phyloP scores from a whole-genome alignment of 2,113 vertebrate species.

The Chrysochloris asiatica region DNA sequence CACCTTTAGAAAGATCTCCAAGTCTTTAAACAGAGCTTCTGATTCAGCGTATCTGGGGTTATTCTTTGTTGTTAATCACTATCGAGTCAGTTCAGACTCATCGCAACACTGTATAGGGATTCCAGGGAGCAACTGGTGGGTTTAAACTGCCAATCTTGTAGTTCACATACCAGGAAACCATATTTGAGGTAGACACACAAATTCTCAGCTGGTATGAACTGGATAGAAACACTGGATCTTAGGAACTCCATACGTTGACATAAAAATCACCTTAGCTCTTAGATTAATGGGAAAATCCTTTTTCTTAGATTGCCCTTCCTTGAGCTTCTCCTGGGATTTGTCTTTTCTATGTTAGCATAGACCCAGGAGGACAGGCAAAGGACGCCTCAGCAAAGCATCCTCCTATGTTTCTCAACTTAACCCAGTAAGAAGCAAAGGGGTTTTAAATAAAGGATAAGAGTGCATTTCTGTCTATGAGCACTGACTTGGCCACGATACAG shows the following conservation, averaged over 20 bases:
- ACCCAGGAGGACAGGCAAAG: not conserved
- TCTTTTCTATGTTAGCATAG: not conserved
- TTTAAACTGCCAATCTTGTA: too few relatives aligned
- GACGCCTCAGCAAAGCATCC: not conserved
- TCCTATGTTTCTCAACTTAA: not conserved
- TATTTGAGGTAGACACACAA: not conserved
- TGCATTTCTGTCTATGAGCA: not conserved
- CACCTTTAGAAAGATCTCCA: too few relatives aligned
- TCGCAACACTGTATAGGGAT: too few relatives aligned
- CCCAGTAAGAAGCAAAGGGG: not conserved
- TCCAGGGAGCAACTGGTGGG: too few relatives aligned
- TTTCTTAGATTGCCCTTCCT: not conserved
- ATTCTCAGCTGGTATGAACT: not conserved
- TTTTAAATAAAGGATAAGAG: conserved; percentile 16
- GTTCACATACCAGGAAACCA: too few relatives aligned
- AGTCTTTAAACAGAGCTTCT: too few relatives aligned
- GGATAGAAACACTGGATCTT: not conserved
- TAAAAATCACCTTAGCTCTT: not conserved
- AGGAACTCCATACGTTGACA: not conserved
- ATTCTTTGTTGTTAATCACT: too few relatives aligned
- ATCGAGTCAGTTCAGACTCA: too few relatives aligned
- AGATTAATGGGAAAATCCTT: not conserved
- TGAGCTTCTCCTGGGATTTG: not conserved
- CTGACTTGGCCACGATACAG: not conserved
- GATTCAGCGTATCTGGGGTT: not conserved